Evolutionary conservation across 1,140 invertebrate genomes (phyloP).

Genomic region (Drosophila repletoides): DNA sequence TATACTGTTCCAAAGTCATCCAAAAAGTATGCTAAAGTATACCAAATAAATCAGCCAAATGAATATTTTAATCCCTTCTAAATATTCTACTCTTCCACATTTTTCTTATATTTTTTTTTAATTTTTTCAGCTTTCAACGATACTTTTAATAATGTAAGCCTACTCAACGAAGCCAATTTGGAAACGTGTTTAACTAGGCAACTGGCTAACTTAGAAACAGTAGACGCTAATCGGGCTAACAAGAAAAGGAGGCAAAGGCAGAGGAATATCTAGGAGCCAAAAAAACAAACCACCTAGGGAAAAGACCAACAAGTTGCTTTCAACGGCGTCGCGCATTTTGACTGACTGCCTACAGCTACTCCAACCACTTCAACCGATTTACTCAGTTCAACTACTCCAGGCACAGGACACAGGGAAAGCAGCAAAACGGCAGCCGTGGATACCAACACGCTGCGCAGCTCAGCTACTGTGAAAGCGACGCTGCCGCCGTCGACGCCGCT

Average conservation of each 20-base stretch:
- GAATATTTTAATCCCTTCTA: not conserved
- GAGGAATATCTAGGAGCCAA: not conserved
- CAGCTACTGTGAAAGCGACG: slow-evolving; percentile 61
- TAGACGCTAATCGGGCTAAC: not conserved
- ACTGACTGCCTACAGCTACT: slow-evolving; percentile 11
- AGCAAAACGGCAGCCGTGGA: slow-evolving; percentile 82
- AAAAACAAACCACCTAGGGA: not conserved
- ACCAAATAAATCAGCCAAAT: not conserved
- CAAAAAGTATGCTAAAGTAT: slow-evolving; percentile 1
- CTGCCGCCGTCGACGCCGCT: slow-evolving; percentile 26
- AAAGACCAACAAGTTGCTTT: slow-evolving; percentile 35
- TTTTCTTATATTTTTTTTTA: not conserved
- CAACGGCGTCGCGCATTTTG: slow-evolving; percentile 22
- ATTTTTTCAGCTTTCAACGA: slow-evolving; percentile 6
- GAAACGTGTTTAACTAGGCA: slow-evolving; percentile 19
- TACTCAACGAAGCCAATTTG: slow-evolving; percentile 3
- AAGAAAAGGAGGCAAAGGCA: not conserved
- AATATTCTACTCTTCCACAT: not conserved
- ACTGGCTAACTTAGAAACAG: slow-evolving; percentile 8
- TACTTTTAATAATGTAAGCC: slow-evolving; percentile 24
- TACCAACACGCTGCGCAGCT: slow-evolving; percentile 74
- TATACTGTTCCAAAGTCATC: no score
- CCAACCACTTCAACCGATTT: not conserved
- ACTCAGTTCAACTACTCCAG: not conserved
- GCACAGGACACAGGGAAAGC: slow-evolving; percentile 48